A percentile compares a stretch with the other conserved stretches of the same genome.
These are phyloP conservation scores for Chrysomela aeneicollis DNA, from an alignment of 2,888 invertebrate species.

Conservation along the genomic window DNA sequence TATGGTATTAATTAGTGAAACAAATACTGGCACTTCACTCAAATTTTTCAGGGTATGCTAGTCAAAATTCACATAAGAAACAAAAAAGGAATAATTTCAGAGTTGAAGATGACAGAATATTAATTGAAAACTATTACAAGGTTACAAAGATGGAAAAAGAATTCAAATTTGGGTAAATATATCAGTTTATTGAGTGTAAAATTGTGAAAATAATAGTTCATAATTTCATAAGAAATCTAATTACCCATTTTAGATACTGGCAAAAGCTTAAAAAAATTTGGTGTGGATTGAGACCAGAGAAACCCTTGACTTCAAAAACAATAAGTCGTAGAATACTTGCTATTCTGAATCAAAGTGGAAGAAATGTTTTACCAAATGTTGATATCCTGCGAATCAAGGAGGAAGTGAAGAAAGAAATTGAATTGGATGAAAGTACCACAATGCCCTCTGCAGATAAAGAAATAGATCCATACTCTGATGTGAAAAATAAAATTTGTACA, in stretches of 20 bases:
- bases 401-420: neutral
- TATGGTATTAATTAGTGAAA: neutral
- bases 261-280: slow-evolving; percentile 5
- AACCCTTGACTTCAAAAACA: neutral
- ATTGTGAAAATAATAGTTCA: too few species aligned
- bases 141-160: neutral
- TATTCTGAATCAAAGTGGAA: neutral
- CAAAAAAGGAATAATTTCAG: slow-evolving; percentile 19
- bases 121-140: slow-evolving; percentile 13
- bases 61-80: neutral
- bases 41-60: neutral
- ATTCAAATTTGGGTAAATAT: slow-evolving; percentile 12
- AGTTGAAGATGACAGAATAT: slow-evolving; percentile 19
- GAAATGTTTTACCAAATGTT: slow-evolving; percentile 2
- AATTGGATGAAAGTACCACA: neutral
- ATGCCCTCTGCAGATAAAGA: neutral
- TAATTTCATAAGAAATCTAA: too few species aligned
- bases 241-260: too few species aligned
- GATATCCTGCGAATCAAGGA: slow-evolving; percentile 11
- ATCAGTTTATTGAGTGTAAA: too few species aligned
- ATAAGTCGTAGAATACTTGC: neutral
- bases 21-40: neutral
- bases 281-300: slow-evolving; percentile 8
- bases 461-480: neutral
- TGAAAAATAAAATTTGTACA: too few species aligned